phyloP scores from a whole-genome alignment of 1,140 invertebrate genomes.

The Helicorthomorpha holstii region DNA sequence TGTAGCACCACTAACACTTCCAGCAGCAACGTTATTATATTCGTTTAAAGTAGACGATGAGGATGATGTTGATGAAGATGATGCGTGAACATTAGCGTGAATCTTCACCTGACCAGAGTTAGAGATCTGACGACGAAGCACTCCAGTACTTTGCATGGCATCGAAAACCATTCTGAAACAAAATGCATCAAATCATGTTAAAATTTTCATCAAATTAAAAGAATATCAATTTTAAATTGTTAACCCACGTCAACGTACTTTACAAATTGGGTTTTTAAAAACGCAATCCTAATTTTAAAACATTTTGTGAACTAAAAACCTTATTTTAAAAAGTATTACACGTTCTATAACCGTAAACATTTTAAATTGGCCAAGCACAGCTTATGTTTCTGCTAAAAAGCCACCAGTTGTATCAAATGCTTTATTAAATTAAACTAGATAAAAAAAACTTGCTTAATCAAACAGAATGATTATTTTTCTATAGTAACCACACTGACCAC shows the following conservation, averaged over 20 bases:
- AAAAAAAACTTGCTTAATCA: no score
- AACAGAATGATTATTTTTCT: no score
- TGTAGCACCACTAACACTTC: background rate
- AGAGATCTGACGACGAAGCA: constrained; percentile 3
- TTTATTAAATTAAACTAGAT: no score
- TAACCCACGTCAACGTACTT: background rate
- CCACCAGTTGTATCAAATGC: no score
- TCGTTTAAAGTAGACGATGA: background rate
- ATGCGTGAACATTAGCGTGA: background rate
- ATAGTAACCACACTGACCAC: no score
- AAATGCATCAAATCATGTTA: background rate
- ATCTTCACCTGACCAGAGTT: background rate
- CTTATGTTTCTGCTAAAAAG: no score
- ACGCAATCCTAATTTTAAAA: background rate
- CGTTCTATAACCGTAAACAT: background rate
- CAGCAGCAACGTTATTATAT: background rate
- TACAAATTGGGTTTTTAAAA: background rate
- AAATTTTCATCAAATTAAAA: background rate
- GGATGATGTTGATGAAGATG: no score
- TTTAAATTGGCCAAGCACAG: no score
- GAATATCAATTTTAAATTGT: background rate
- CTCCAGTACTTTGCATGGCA: constrained; percentile 5
- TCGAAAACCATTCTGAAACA: constrained; percentile 7
- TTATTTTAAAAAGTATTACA: background rate
- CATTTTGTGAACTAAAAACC: background rate